Conservation (phyloP, 2,797 vertebrate genomes). For the Clarias fuscus region DNA sequence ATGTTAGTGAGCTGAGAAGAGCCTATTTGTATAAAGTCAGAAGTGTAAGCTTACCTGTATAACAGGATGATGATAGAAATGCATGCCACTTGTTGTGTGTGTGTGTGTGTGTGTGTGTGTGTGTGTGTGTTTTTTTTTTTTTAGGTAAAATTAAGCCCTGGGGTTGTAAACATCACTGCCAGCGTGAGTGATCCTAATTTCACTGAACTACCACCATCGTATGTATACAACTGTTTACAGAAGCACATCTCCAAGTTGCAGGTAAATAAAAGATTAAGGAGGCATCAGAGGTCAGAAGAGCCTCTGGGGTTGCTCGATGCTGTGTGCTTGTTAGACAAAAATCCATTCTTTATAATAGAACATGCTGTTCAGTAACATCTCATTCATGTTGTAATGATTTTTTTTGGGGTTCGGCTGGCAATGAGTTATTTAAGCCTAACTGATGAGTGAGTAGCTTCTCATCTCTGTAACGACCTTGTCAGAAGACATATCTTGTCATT, state of each 20-base stretch:
- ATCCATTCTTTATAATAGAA: not conserved
- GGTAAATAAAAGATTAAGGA: constrained; percentile 67
- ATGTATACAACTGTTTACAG: constrained; percentile 80
- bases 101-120: too few species aligned
- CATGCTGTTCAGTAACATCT: too few species aligned
- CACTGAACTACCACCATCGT: constrained; percentile 71
- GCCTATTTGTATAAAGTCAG: too few species aligned
- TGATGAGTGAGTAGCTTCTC: too few species aligned
- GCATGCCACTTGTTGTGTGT: not conserved
- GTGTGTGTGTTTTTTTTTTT: constrained; percentile 26
- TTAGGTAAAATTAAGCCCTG: constrained; percentile 82
- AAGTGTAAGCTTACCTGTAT: not conserved
- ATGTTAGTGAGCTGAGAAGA: not conserved
- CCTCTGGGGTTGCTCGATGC: not conserved
- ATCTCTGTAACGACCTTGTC: too few species aligned
- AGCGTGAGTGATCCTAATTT: constrained; percentile 76
- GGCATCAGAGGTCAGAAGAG: not conserved
- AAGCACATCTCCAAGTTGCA: constrained; percentile 87
- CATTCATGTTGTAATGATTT: not conserved
- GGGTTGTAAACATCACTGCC: constrained; percentile 82
- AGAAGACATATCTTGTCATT: too few species aligned
- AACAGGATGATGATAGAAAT: not conserved
- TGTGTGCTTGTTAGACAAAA: not conserved
- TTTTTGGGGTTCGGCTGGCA: too few species aligned
- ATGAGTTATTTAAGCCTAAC: too few species aligned